Conservation (phyloP, 2,888 invertebrate genomes). For the Himalopsyche anomala region DNA sequence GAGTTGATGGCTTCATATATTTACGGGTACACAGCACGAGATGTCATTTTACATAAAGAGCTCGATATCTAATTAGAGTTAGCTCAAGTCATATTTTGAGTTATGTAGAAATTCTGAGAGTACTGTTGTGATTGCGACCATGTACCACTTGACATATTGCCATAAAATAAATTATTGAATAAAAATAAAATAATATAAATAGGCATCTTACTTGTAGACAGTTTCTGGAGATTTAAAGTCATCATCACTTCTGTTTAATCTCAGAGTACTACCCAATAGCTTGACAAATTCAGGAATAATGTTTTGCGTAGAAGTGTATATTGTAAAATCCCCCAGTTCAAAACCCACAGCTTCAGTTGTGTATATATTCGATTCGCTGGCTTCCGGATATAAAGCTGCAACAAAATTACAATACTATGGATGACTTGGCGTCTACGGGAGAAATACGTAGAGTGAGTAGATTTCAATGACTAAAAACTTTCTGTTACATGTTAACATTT, state of each 20-base stretch:
- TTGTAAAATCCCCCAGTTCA: conserved; percentile 57
- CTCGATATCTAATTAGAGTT: no score
- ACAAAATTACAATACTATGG: conserved; percentile 4
- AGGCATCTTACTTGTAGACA: conserved; percentile 58
- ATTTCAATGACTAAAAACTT: no score
- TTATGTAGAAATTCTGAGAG: no score
- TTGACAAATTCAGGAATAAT: conserved; percentile 58
- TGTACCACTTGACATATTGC: no score
- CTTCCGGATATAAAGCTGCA: conserved; percentile 55
- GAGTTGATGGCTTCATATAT: no score
- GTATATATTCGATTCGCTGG: conserved; percentile 50
- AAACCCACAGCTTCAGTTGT: conserved; percentile 54
- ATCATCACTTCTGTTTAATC: conserved; percentile 35
- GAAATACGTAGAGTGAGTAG: no score
- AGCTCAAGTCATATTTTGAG: no score
- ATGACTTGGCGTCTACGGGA: no score
- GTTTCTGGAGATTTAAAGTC: conserved; percentile 52
- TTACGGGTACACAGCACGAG: no score
- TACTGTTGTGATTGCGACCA: no score
- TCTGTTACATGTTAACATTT: no score
- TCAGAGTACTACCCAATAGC: conserved; percentile 46
- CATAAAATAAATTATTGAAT: background rate
- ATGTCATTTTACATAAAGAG: no score
- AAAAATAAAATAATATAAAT: conserved; percentile 44
- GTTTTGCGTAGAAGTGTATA: conserved; percentile 60